Evolutionary conservation across 2,797 vertebrate genomes (phyloP), one percentile per base, ranked within the genome.

Genomic region (Hoplostethus mediterraneus): DNA sequence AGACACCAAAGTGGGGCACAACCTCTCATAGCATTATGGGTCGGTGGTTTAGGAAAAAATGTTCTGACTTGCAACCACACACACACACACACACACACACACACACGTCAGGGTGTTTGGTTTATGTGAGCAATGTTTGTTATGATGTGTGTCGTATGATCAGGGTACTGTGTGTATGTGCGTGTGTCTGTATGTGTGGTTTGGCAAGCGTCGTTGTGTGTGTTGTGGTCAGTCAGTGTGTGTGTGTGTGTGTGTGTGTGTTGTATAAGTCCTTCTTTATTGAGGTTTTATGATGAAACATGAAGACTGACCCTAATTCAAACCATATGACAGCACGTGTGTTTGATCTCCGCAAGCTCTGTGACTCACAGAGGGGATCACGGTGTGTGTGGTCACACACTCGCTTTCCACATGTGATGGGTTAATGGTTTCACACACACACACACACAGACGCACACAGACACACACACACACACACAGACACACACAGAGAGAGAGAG

Each of bases 201-300:
- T 21, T 63, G 28, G 59, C 38, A 14, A 33, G 36, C 21, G 21
- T 21, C 21, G 21, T 21, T 44, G 57, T 36, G 59, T 63, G 25
- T 62, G 60, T 56, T 21, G 21, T 21, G 21, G 21, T 21, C 21
- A 21, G 21, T 21, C 21, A 21, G 60, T 56, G 51, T 53, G 25
- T 60, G 36, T 69, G 61, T 75, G 51, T 52, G 58, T 67, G 48
- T 59, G 80, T 67, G 77, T 70, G 52, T 57, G 78, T 71, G 38
- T 47, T 42, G 48, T 31, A 14, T 61, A 45, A 57, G 44, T 76
- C 7, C 81, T 52, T 33, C 83, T 95, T 95, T 91, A 95, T 94
- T 95, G 95, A 90, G 95, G 95, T 95, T 93, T 95, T 94, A 96
- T 95, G 94, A 94, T 93, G 93, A 93, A 96, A 95, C 91, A 91